These are phyloP conservation scores for Muraenolepis orangiensis DNA, from an alignment of 2,797 vertebrate species.

Conservation along the genomic window DNA sequence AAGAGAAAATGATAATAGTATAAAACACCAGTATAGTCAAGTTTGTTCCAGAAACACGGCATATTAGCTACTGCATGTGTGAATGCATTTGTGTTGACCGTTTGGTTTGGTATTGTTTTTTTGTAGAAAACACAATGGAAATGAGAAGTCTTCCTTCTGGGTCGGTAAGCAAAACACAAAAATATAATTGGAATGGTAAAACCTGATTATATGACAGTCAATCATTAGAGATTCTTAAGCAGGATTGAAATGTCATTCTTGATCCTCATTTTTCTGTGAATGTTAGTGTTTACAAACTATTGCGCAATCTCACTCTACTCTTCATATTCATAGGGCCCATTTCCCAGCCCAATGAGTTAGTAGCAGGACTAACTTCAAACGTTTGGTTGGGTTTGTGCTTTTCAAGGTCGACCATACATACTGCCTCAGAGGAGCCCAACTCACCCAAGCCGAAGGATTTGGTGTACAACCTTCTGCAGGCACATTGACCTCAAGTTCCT, in stretches of 20 bases:
- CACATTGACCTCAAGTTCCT: constrained; percentile 5
- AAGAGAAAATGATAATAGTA: background rate
- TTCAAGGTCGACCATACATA: constrained; percentile 29
- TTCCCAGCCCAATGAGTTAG: background rate
- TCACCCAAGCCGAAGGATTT: too few species aligned
- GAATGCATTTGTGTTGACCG: too few species aligned
- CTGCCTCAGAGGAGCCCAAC: constrained; percentile 2
- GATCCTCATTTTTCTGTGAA: too few species aligned
- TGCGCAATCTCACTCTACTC: background rate
- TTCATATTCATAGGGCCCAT: background rate
- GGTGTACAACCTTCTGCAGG: constrained; percentile 5
- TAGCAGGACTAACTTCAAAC: background rate
- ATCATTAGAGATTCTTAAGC: background rate
- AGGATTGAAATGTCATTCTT: background rate
- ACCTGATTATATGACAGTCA: background rate
- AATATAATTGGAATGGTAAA: background rate
- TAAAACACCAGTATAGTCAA: background rate
- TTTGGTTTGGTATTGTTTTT: background rate
- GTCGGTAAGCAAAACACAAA: background rate
- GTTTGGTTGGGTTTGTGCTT: background rate
- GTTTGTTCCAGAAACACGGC: too few species aligned
- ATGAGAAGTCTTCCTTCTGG: background rate
- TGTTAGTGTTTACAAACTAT: too few species aligned
- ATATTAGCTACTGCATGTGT: too few species aligned
- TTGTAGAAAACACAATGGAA: background rate